phyloP scores from a whole-genome alignment of 2,797 vertebrate species.

The Brachyalestes nurse region DNA sequence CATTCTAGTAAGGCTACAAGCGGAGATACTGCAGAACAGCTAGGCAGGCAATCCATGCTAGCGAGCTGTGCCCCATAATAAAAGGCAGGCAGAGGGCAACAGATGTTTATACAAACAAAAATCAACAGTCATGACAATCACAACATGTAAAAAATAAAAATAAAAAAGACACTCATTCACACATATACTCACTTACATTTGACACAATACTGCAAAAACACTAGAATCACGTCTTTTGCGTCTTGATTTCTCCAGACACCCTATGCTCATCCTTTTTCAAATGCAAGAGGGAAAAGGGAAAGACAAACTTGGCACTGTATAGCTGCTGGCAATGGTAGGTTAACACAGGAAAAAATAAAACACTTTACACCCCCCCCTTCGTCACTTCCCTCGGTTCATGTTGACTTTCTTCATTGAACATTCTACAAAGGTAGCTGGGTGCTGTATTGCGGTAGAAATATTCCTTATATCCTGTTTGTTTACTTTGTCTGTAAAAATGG shows the following conservation, averaged over 20 bases:
- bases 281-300: not conserved
- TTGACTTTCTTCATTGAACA: not conserved
- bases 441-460: not conserved
- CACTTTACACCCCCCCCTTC: not conserved
- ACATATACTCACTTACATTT: slow-evolving; percentile 49
- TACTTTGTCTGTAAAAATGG: slow-evolving; percentile 42
- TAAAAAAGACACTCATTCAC: slow-evolving; percentile 43
- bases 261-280: not conserved
- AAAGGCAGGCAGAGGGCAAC: slow-evolving; percentile 42
- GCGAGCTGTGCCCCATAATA: slow-evolving; percentile 26
- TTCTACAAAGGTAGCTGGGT: not conserved
- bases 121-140: slow-evolving; percentile 13
- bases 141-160: not conserved
- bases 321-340: slow-evolving; percentile 16
- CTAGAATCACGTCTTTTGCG: not conserved
- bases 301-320: slow-evolving; percentile 24
- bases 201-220: slow-evolving; percentile 45
- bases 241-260: not conserved
- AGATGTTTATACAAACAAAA: slow-evolving; percentile 36
- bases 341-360: not conserved
- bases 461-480: slow-evolving; percentile 20
- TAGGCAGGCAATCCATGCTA: slow-evolving; percentile 40
- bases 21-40: slow-evolving; percentile 40
- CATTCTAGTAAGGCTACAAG: slow-evolving; percentile 38
- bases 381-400: not conserved